Evolutionary conservation across 2,113 vertebrate species (phyloP).

Genomic region (Hemichromis elongatus): DNA sequence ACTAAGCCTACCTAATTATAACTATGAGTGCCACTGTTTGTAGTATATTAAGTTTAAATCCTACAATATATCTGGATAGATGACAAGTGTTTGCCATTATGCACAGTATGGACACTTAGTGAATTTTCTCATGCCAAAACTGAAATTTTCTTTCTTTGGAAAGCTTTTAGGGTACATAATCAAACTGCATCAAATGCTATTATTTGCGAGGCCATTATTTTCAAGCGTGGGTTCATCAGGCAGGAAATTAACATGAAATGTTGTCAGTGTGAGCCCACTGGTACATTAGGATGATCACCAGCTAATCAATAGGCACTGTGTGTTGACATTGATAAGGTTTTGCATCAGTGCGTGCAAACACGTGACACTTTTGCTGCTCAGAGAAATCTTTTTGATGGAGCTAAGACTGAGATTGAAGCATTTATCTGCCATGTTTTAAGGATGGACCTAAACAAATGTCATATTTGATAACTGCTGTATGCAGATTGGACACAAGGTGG

Average conservation of each 20-base stretch:
- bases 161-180: not conserved
- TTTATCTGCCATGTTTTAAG: not conserved
- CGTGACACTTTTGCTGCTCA: not conserved
- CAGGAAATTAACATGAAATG: not conserved
- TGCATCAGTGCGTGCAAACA: not conserved
- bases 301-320: not conserved
- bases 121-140: not conserved
- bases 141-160: not conserved
- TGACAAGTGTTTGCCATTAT: not conserved
- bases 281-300: not conserved
- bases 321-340: not conserved
- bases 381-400: not conserved
- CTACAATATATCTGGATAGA: not conserved
- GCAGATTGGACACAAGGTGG: conserved; percentile 8
- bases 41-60: not conserved
- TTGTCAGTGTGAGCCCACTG: not conserved
- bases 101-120: not conserved
- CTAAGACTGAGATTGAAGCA: not conserved
- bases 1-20: not conserved
- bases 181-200: not conserved
- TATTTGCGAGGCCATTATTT: not conserved
- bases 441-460: not conserved
- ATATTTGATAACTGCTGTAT: not conserved
- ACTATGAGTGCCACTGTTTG: not conserved
- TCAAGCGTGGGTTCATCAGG: not conserved